A percentile compares a stretch with the other conserved stretches of the same genome.
These are phyloP conservation scores for Numida meleagris DNA, from an alignment of 2,113 vertebrate species.

Conservation along the genomic window DNA sequence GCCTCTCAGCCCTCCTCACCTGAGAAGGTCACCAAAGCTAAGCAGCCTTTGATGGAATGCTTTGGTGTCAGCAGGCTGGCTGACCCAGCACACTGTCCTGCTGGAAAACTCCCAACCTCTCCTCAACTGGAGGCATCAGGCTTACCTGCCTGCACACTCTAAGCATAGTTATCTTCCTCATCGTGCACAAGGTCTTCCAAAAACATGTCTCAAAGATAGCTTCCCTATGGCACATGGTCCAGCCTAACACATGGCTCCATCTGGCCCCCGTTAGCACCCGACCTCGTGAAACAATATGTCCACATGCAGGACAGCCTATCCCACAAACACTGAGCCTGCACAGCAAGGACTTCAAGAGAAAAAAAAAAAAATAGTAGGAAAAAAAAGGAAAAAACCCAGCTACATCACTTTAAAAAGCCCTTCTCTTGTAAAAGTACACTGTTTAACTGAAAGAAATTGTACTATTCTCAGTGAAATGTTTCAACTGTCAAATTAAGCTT, in stretches of 20 bases:
- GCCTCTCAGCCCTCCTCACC: not conserved
- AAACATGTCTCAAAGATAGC: not conserved
- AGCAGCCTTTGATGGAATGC: fast-evolving
- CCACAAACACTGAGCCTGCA: not conserved
- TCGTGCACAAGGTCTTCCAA: not conserved
- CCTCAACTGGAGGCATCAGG: not conserved
- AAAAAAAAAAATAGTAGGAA: not conserved
- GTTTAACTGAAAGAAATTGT: not conserved
- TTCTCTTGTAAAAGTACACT: conserved; percentile 1
- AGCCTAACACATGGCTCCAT: too few species aligned
- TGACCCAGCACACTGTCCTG: not conserved
- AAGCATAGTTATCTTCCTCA: not conserved
- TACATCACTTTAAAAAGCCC: not conserved
- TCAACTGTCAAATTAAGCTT: conserved; percentile 8
- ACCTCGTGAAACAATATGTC: not conserved
- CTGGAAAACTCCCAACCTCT: not conserved
- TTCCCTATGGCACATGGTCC: fast-evolving
- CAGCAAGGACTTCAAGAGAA: not conserved
- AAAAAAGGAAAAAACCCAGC: not conserved
- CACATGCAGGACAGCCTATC: not conserved
- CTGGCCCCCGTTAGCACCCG: not conserved
- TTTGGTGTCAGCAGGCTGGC: not conserved
- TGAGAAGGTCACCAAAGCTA: not conserved
- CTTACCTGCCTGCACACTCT: not conserved
- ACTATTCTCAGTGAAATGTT: not conserved